Percentiles rank a stretch among this genome's conserved stretches.
These are phyloP conservation scores for Microchirus variegatus DNA, from an alignment of 2,797 vertebrate species.

Conservation along the genomic window DNA sequence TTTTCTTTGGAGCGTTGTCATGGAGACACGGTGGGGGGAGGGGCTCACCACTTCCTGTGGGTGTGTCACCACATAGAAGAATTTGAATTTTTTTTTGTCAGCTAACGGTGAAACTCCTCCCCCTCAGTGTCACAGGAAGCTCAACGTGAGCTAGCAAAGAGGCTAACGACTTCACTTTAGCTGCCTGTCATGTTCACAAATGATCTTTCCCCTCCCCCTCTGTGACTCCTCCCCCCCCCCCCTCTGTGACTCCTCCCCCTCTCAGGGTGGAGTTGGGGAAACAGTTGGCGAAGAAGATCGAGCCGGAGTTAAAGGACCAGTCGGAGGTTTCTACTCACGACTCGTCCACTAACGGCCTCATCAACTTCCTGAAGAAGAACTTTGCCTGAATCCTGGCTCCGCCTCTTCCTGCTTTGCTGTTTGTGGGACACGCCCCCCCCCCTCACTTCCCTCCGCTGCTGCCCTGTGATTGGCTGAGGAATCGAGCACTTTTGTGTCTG, in stretches of 20 bases:
- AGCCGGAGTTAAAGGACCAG: conserved; percentile 88
- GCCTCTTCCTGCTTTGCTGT: background rate
- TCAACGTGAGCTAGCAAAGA: too few species aligned
- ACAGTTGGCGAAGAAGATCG: conserved; percentile 95
- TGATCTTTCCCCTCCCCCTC: too few species aligned
- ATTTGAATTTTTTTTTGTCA: too few species aligned
- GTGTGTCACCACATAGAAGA: too few species aligned
- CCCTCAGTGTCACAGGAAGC: too few species aligned
- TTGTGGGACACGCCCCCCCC: background rate
- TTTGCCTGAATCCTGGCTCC: conserved; percentile 71
- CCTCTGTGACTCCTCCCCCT: background rate
- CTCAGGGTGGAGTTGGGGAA: conserved; percentile 94
- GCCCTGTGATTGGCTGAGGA: background rate
- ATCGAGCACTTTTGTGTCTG: background rate
- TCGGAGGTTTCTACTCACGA: conserved; percentile 88
- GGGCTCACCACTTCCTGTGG: background rate
- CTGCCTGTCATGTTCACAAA: too few species aligned
- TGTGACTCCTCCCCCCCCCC: background rate
- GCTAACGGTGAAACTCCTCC: too few species aligned
- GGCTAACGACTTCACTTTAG: too few species aligned
- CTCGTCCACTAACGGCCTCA: conserved; percentile 95
- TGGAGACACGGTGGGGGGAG: background rate
- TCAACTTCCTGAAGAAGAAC: conserved; percentile 95
- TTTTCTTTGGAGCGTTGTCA: background rate
- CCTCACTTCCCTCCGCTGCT: background rate